Evolutionary conservation across 2,797 vertebrate genomes (phyloP), one percentile per base, ranked within the genome.

Genomic region (Pyrrhura leucotis): DNA sequence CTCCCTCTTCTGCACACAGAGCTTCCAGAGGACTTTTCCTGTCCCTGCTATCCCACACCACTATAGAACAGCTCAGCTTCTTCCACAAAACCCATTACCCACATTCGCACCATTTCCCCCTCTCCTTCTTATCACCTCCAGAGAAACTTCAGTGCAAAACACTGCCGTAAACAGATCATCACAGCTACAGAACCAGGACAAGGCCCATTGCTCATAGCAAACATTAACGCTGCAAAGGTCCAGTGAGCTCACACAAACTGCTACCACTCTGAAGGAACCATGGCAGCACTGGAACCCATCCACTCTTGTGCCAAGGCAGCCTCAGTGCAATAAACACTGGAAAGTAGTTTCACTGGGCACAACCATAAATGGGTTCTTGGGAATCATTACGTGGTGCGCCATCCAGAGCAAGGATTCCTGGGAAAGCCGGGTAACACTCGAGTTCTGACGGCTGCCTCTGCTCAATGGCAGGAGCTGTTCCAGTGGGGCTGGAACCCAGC

Each of bases 401-500:
- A 76, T 19, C 42, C 69, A 11, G 58, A 89, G 33, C 1, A 3
- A 79, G 61, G 69, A 29, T 56, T 86, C 56, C 47, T 53, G 42
- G 88, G 74, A 74, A 71, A 87, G 47, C 44, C 0, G 0, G 35
- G 33, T 11, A 56, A 35, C 1, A 2, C 48, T 54, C 3, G 0
- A 51, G 4, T 2, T 20, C 25, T 23, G 42, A 33, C 2, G 4
- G 28, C 48, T 47, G 50, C 18, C 31, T 26, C 67, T 63, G 76
- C 44, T 45, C 37, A 12, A 75, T 33, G 67, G 26, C 28, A 44
- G 67, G 42, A 53, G 33, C 39, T 33, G 44, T 39, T 29, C 51
- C 67, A 37, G 31, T 2, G 1, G 20, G 26, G 51, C 40, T 74
- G 31, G 35, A 48, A 79, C 3, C 47, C 71, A 63, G 23, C 18